These are phyloP conservation scores for Lysandra bellargus DNA, from an alignment of 2,888 invertebrate genomes.

Conservation along the genomic window DNA sequence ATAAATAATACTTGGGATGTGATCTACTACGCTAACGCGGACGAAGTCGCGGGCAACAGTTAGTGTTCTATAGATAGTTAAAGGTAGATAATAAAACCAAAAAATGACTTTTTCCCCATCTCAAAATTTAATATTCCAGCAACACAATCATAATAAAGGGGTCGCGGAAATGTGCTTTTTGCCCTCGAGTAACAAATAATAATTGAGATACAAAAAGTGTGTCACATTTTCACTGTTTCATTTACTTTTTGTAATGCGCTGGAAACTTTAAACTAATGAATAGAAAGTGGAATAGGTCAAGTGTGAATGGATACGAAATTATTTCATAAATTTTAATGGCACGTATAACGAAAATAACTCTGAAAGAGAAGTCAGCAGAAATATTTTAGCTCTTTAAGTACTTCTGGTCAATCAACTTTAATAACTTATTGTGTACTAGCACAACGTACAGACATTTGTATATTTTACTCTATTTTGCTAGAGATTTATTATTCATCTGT, in stretches of 20 bases:
- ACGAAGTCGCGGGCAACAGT: no score
- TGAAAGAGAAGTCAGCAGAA: not conserved
- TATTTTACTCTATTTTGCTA: no score
- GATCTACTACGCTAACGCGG: no score
- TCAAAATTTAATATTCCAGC: conserved; percentile 4
- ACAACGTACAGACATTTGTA: no score
- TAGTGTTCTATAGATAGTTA: not conserved
- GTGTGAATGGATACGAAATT: conserved; percentile 1
- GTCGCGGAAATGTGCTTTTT: conserved; percentile 3
- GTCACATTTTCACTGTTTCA: conserved; percentile 18
- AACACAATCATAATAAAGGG: conserved; percentile 18
- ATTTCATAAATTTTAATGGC: conserved; percentile 15
- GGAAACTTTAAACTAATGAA: conserved; percentile 15
- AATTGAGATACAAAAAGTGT: not conserved
- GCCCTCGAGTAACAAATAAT: conserved; percentile 1
- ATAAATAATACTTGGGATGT: no score
- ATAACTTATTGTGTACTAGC: no score
- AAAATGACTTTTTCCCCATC: conserved; percentile 1
- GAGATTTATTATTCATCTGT: no score
- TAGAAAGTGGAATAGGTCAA: conserved; percentile 23
- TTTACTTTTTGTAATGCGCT: conserved; percentile 18
- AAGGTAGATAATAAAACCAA: not conserved
- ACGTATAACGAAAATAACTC: not conserved
- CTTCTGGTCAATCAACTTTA: not conserved
- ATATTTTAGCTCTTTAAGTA: not conserved